Evolutionary conservation across 2,797 vertebrate species (phyloP).

Genomic region (Cirrhinus mrigala): DNA sequence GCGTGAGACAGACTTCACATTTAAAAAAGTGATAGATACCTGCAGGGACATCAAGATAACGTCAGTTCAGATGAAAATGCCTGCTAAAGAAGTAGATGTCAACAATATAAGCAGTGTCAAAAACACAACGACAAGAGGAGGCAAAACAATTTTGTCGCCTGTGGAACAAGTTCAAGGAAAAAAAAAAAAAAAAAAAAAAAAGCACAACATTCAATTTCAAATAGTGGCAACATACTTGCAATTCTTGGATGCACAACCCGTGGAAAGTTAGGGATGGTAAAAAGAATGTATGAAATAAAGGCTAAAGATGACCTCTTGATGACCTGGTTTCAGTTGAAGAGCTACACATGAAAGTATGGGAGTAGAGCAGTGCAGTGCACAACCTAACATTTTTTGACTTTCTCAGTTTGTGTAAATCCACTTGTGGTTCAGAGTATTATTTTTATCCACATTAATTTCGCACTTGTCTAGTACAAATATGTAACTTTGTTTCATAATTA

Average conservation of each 20-base stretch:
- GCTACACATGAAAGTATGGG: background rate
- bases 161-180: background rate
- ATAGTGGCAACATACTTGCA: background rate
- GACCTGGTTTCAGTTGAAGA: constrained; percentile 15
- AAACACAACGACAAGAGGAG: background rate
- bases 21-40: background rate
- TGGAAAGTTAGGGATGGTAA: background rate
- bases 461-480: too few species aligned
- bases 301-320: background rate
- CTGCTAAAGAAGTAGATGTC: background rate
- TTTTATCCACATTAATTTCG: too few species aligned
- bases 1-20: background rate
- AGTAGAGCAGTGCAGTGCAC: too few species aligned
- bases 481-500: too few species aligned
- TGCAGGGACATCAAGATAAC: constrained; percentile 1
- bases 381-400: too few species aligned
- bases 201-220: background rate
- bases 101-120: background rate
- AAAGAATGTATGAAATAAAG: constrained; percentile 2
- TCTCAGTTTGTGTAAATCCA: too few species aligned
- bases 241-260: background rate
- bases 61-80: constrained; percentile 1
- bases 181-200: constrained; percentile 7
- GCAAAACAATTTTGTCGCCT: background rate
- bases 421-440: too few species aligned